Evolutionary conservation across 1,140 invertebrate genomes (phyloP).

Genomic region (Aphelenchoides avenae): DNA sequence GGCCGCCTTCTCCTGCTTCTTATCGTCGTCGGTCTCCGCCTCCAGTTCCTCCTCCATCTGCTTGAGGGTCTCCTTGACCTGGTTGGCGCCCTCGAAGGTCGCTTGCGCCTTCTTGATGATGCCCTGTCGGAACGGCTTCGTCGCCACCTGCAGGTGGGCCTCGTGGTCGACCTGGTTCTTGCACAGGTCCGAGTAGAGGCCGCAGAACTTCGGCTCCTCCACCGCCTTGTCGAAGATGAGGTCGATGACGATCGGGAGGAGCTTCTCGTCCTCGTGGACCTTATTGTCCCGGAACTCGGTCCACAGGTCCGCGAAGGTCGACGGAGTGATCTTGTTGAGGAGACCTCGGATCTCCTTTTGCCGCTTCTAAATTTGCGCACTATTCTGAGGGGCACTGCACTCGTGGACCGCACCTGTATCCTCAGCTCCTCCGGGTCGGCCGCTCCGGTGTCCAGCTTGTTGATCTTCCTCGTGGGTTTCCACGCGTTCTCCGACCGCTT

Average conservation of each 20-base stretch:
- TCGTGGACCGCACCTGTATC: too few relatives aligned
- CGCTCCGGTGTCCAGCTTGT: too few relatives aligned
- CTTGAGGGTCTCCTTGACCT: too few relatives aligned
- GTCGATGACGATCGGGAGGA: slow-evolving; percentile 37
- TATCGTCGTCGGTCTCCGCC: too few relatives aligned
- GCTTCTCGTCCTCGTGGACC: slow-evolving; percentile 25
- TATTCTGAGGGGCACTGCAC: too few relatives aligned
- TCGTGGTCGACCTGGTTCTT: slow-evolving; percentile 42
- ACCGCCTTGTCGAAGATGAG: slow-evolving; percentile 58
- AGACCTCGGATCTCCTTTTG: slow-evolving; percentile 48
- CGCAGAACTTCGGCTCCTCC: slow-evolving; percentile 55
- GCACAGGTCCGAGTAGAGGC: slow-evolving; percentile 53
- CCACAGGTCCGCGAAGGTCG: slow-evolving; percentile 42
- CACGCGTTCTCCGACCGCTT: too few relatives aligned
- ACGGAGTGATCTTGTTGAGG: slow-evolving; percentile 55
- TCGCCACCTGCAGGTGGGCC: background rate
- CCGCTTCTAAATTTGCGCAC: background rate
- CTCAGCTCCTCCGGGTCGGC: too few relatives aligned
- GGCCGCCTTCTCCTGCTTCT: too few relatives aligned
- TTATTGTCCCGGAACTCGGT: slow-evolving; percentile 45
- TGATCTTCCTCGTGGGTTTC: too few relatives aligned
- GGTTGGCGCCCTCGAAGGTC: too few relatives aligned
- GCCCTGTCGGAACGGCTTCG: slow-evolving; percentile 11
- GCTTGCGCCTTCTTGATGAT: slow-evolving; percentile 36
- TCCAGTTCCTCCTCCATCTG: too few relatives aligned